These are phyloP conservation scores for Bursaphelenchus okinawaensis DNA, from an alignment of 2,888 invertebrate genomes.

Conservation along the genomic window DNA sequence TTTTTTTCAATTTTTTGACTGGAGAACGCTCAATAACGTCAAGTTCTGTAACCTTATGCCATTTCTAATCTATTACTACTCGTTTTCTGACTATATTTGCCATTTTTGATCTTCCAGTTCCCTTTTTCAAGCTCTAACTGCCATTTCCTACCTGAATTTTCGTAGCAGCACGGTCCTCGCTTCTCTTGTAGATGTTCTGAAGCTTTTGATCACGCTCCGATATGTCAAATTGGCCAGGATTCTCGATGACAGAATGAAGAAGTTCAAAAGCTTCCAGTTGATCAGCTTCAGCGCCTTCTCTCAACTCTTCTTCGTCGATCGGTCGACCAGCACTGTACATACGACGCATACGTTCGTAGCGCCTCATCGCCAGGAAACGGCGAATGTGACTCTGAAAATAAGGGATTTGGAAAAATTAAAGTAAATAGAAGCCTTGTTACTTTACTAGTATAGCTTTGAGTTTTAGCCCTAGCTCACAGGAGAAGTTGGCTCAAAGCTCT, in stretches of 20 bases:
- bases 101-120: too few species aligned
- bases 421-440: too few species aligned
- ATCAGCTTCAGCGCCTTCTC: neutral
- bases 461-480: too few species aligned
- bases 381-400: slow-evolving; percentile 5
- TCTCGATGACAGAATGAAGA: neutral
- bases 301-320: neutral
- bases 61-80: too few species aligned
- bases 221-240: neutral
- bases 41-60: too few species aligned
- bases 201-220: neutral
- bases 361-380: slow-evolving; percentile 6
- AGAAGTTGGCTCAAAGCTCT: too few species aligned
- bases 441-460: too few species aligned
- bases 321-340: neutral
- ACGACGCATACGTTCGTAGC: neutral
- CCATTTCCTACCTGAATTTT: neutral
- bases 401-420: too few species aligned
- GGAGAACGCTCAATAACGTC: too few species aligned
- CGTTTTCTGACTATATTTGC: too few species aligned
- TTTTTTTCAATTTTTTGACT: too few species aligned
- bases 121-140: too few species aligned
- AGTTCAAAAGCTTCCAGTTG: neutral
- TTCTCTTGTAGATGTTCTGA: neutral
- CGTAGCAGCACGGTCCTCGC: neutral